These are phyloP conservation scores for Rotaria socialis DNA, from an alignment of 2,888 invertebrate species.

Conservation along the genomic window DNA sequence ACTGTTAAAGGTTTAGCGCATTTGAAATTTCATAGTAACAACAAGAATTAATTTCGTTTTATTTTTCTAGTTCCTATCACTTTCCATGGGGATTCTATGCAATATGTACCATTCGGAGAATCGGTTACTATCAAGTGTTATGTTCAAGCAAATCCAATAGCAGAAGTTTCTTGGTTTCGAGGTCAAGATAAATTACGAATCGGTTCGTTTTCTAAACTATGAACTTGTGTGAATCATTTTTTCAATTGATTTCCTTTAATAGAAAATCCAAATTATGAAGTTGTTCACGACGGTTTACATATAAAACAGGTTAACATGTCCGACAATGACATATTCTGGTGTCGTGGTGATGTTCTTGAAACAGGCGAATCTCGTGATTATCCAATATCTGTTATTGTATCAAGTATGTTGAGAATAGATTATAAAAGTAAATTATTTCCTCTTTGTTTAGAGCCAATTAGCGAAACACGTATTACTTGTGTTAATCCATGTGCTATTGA, in stretches of 20 bases:
- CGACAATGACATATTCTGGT: conserved; percentile 21
- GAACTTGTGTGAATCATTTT: background rate
- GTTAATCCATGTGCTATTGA: conserved; percentile 13
- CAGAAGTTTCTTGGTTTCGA: conserved; percentile 13
- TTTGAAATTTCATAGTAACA: background rate
- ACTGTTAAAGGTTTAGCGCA: background rate
- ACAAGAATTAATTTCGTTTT: background rate
- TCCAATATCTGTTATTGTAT: background rate
- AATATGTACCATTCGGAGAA: conserved; percentile 19
- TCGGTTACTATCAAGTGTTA: background rate
- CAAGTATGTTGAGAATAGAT: background rate
- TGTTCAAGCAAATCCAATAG: background rate
- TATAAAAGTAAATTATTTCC: background rate
- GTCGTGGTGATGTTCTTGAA: conserved; percentile 32
- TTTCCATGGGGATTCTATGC: background rate
- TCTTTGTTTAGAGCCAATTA: background rate
- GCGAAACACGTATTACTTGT: background rate
- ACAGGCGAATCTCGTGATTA: conserved; percentile 11
- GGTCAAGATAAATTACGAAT: background rate
- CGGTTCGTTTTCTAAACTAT: background rate
- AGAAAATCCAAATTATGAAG: background rate
- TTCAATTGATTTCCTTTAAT: background rate
- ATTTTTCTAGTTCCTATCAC: background rate
- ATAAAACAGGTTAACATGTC: conserved; percentile 1
- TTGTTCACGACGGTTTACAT: background rate